Conservation (phyloP, 2,113 vertebrate genomes). For the Nasalis larvatus region DNA sequence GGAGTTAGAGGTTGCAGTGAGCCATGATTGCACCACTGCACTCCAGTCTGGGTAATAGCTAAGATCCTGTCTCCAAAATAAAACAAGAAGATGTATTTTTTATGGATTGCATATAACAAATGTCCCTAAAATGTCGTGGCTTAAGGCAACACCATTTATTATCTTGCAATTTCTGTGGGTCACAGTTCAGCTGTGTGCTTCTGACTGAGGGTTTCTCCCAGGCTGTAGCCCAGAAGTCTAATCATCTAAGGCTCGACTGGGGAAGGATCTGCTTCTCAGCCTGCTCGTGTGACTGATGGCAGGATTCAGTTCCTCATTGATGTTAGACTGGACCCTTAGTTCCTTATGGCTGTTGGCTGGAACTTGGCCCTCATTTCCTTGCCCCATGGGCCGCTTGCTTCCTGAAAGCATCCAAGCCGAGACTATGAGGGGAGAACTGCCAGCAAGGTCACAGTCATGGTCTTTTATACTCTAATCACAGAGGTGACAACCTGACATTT, state of each 20-base stretch:
- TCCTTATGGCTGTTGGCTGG: neutral
- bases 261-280: neutral
- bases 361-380: neutral
- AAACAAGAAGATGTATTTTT: neutral
- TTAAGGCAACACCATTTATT: neutral
- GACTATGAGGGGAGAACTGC: neutral
- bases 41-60: no score
- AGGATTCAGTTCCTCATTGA: accelerated
- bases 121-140: neutral
- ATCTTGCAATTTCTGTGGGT: neutral
- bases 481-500: neutral
- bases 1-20: no score
- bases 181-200: neutral
- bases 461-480: neutral
- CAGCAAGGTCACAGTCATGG: neutral
- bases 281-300: neutral
- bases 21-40: no score
- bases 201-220: neutral
- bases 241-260: accelerated
- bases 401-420: neutral
- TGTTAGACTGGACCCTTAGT: neutral
- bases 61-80: no score
- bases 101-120: neutral
- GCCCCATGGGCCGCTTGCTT: neutral
- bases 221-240: accelerated